phyloP scores from a whole-genome alignment of 2,797 vertebrate genomes.

The Thamnophis elegans region DNA sequence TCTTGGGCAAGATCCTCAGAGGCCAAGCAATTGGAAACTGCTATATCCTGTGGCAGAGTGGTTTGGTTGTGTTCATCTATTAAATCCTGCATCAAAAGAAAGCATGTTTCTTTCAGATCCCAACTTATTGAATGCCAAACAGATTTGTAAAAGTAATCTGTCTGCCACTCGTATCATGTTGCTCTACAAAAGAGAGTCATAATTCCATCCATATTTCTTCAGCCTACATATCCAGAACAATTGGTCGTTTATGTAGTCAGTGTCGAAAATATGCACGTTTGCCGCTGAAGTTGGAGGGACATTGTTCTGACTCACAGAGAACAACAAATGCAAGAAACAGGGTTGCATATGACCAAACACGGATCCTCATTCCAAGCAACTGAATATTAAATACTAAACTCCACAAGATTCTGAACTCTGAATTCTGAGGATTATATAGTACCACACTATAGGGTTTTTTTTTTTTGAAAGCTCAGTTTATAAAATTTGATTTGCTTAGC shows the following conservation, averaged over 20 bases:
- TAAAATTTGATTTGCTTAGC: background rate
- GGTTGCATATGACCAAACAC: slow-evolving; percentile 37
- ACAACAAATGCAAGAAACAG: slow-evolving; percentile 44
- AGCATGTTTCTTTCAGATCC: slow-evolving; percentile 52
- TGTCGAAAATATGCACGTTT: slow-evolving; percentile 53
- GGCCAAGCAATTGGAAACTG: slow-evolving; percentile 42
- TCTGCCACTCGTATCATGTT: slow-evolving; percentile 60
- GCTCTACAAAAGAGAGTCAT: slow-evolving; percentile 60
- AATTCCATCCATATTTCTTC: slow-evolving; percentile 78
- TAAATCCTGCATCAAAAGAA: slow-evolving; percentile 73
- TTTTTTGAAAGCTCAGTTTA: background rate
- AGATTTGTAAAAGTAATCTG: slow-evolving; percentile 53
- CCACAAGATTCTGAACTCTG: slow-evolving; percentile 18
- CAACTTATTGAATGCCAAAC: slow-evolving; percentile 55
- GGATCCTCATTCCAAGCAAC: slow-evolving; percentile 27
- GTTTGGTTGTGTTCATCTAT: slow-evolving; percentile 67
- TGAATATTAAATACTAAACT: slow-evolving; percentile 28
- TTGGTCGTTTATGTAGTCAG: slow-evolving; percentile 52
- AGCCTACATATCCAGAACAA: slow-evolving; percentile 74
- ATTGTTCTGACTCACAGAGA: slow-evolving; percentile 58
- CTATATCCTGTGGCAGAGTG: slow-evolving; percentile 55
- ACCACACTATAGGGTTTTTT: background rate
- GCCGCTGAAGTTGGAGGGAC: slow-evolving; percentile 49
- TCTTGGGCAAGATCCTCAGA: slow-evolving; percentile 43
- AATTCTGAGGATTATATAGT: slow-evolving; percentile 15